Conservation (phyloP, 2,888 invertebrate species). For the Serripes groenlandicus region DNA sequence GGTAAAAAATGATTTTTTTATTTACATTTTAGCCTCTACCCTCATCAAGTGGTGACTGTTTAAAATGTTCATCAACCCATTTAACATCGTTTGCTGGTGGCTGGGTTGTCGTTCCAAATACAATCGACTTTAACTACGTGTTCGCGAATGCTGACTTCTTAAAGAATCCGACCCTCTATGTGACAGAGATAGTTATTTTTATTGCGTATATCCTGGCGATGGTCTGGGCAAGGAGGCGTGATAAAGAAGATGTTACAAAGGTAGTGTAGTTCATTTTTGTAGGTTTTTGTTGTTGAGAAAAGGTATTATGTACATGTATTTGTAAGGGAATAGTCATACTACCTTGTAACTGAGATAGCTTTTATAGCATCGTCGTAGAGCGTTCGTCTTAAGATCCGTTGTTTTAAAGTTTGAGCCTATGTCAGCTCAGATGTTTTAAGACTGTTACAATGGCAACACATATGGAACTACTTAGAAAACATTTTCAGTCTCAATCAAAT, state of each 20-base stretch:
- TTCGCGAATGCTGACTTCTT: conserved; percentile 86
- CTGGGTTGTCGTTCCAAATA: conserved; percentile 87
- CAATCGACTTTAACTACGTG: conserved; percentile 87
- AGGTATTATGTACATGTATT: too few relatives aligned
- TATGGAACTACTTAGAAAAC: too few relatives aligned
- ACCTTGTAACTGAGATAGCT: too few relatives aligned
- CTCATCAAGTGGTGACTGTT: conserved; percentile 66
- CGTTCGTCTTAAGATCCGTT: too few relatives aligned
- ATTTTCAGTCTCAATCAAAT: too few relatives aligned
- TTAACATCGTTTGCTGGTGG: conserved; percentile 87
- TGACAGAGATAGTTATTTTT: conserved; percentile 86
- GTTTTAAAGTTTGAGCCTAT: too few relatives aligned
- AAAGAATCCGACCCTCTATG: conserved; percentile 87
- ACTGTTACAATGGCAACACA: too few relatives aligned
- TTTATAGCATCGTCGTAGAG: too few relatives aligned
- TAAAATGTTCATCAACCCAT: conserved; percentile 85
- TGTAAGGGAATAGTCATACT: too few relatives aligned
- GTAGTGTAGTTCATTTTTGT: too few relatives aligned
- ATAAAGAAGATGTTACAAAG: conserved; percentile 86
- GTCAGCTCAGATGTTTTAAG: too few relatives aligned
- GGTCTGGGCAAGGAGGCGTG: conserved; percentile 87
- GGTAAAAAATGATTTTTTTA: neutral
- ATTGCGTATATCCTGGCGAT: conserved; percentile 85
- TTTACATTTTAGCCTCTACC: conserved; percentile 67
- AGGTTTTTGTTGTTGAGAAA: too few relatives aligned